Evolutionary conservation across 2,797 vertebrate species (phyloP).

Genomic region (Euphonia xanthogaster): DNA sequence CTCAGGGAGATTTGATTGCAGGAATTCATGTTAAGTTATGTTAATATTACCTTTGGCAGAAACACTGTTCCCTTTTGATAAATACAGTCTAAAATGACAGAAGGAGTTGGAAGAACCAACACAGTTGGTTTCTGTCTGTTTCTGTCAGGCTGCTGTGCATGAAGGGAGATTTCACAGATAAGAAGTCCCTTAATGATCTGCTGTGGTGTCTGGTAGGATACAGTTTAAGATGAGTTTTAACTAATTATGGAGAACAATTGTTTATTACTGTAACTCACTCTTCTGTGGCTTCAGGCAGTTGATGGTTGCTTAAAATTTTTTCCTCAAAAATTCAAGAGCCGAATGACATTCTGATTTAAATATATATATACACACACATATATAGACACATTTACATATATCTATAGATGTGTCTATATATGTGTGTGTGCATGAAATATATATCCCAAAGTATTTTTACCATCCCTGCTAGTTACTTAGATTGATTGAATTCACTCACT

Average conservation of each 20-base stretch:
- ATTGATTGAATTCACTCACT: background rate
- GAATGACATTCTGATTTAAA: background rate
- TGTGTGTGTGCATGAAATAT: background rate
- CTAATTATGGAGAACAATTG: background rate
- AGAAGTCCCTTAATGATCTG: background rate
- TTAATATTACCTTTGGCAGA: conserved; percentile 55
- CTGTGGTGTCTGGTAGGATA: background rate
- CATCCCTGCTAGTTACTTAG: background rate
- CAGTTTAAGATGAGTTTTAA: background rate
- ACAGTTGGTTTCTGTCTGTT: background rate
- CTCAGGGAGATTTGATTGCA: conserved; percentile 41
- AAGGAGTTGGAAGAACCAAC: background rate
- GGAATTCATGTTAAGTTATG: background rate
- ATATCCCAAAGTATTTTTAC: background rate
- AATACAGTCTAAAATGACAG: conserved; percentile 17
- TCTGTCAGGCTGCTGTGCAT: background rate
- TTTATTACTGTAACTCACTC: background rate
- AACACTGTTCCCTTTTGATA: background rate
- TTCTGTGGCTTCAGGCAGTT: background rate
- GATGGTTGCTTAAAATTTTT: background rate
- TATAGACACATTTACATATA: background rate
- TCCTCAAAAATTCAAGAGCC: background rate
- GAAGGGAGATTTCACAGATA: conserved; percentile 1
- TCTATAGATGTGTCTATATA: rapidly evolving
- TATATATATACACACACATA: rapidly evolving